phyloP scores from a whole-genome alignment of 2,797 vertebrate genomes.

The Cheirogaleus major region DNA sequence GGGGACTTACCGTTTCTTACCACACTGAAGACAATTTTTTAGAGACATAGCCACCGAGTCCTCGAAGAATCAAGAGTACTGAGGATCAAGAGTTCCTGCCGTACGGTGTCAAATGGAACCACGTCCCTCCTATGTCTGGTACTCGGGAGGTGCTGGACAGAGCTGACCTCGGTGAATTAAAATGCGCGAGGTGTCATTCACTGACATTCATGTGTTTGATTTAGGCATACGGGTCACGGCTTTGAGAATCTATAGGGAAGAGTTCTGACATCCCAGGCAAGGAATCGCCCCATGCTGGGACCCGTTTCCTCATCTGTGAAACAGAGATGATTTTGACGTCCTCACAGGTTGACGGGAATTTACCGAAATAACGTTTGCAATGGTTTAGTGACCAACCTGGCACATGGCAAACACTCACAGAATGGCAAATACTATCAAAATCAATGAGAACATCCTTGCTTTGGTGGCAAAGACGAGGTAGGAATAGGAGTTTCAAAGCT shows the following conservation, averaged over 20 bases:
- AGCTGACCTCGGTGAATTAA: rapidly evolving
- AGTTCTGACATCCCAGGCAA: neutral
- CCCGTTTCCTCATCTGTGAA: neutral
- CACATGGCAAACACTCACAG: rapidly evolving
- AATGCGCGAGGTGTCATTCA: rapidly evolving
- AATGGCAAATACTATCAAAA: too few species aligned
- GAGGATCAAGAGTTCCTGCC: neutral
- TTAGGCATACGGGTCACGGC: neutral
- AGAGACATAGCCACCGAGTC: neutral
- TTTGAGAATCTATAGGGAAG: neutral
- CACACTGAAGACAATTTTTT: rapidly evolving
- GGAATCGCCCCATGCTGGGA: rapidly evolving
- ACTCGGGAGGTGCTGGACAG: rapidly evolving
- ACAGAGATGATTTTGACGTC: neutral
- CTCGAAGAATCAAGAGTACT: rapidly evolving
- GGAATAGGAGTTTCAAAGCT: neutral
- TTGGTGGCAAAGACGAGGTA: too few species aligned
- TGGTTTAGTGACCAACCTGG: neutral
- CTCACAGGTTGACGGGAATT: rapidly evolving
- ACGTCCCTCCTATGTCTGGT: too few species aligned
- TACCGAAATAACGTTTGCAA: neutral
- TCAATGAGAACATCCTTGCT: rapidly evolving
- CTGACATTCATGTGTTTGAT: rapidly evolving
- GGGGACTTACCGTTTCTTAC: rapidly evolving
- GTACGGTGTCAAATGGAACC: neutral